phyloP scores from a whole-genome alignment of 2,113 vertebrate genomes.

The Polypterus bichir region DNA sequence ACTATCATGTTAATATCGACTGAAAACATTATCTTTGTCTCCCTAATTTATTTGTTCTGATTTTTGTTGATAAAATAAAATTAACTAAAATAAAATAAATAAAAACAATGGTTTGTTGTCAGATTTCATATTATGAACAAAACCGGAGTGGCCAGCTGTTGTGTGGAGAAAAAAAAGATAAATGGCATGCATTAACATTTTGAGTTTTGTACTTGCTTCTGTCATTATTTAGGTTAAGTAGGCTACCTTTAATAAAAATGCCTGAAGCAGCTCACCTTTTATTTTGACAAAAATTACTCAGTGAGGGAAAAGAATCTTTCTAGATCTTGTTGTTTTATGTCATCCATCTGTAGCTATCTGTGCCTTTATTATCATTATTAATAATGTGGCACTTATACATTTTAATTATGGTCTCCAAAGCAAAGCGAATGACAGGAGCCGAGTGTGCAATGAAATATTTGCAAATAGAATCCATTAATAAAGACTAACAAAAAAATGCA shows the following conservation, averaged over 20 bases:
- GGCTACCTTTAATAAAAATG: slow-evolving; percentile 19
- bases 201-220: background rate
- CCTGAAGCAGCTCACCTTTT: slow-evolving; percentile 29
- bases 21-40: slow-evolving; percentile 1
- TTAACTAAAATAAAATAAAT: background rate
- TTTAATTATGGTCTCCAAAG: slow-evolving; percentile 21
- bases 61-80: slow-evolving; percentile 12
- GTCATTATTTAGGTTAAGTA: slow-evolving; percentile 6
- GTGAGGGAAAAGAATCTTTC: slow-evolving; percentile 35
- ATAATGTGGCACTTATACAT: slow-evolving; percentile 5
- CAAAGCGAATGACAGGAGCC: background rate
- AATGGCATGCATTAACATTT: background rate
- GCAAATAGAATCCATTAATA: no score
- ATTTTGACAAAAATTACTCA: slow-evolving; percentile 29
- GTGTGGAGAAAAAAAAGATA: background rate
- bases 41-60: slow-evolving; percentile 6
- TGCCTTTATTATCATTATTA: slow-evolving; percentile 22
- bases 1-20: slow-evolving; percentile 1
- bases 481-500: no score
- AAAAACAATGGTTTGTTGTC: background rate
- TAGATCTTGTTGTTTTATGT: slow-evolving; percentile 44
- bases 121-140: background rate
- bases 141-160: no score
- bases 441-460: no score
- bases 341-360: slow-evolving; percentile 17